Evolutionary conservation across 1,140 invertebrate species (phyloP), one percentile per base, ranked within the genome.

Genomic region (Pogonus chalceus): DNA sequence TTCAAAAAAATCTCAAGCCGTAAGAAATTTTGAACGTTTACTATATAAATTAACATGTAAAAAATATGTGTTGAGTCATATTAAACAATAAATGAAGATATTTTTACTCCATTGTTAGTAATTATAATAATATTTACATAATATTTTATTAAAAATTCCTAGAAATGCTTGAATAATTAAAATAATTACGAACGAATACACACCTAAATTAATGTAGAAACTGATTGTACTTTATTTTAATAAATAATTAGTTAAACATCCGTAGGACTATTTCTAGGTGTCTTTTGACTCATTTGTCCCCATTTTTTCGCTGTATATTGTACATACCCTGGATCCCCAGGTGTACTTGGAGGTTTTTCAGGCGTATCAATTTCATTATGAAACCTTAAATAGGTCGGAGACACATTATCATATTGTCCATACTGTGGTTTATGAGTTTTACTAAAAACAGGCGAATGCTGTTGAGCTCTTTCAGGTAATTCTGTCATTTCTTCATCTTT

Each of bases 301-400:
- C 83, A 85, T 54, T 78, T 77, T 56, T 76, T 78, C 1, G 79
- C 82, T 10, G 81, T 79, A 57, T 84, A 83, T 63, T 81, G 78
- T 0, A 85, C 83, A 56, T 78, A 85, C 35, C 83, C 83, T 0
- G 81, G 82, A 62, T 85, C 81, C 0, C 74, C 79, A 0, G 82
- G 80, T 12, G 79, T 79, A 0, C 78, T 80, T 2, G 65, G 80
- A 51, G 73, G 71, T 55, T 4, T 7, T 12, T 49, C 47, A 43
- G 7, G 7, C 9, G 9, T 18, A 14, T 31, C 26, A 31, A 7
- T 14, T 7, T 31, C 26, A 7, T 31, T 14, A 4, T 43, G 9
- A 43, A 43, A 43, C 37, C 37, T 9, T 18, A 43, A 43, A 43
- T 43, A 43, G 3, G 37, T 12, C 3, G 37, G 37, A 4, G 37